These are phyloP conservation scores for Ondatra zibethicus DNA, from an alignment of 2,113 vertebrate species.

Conservation along the genomic window DNA sequence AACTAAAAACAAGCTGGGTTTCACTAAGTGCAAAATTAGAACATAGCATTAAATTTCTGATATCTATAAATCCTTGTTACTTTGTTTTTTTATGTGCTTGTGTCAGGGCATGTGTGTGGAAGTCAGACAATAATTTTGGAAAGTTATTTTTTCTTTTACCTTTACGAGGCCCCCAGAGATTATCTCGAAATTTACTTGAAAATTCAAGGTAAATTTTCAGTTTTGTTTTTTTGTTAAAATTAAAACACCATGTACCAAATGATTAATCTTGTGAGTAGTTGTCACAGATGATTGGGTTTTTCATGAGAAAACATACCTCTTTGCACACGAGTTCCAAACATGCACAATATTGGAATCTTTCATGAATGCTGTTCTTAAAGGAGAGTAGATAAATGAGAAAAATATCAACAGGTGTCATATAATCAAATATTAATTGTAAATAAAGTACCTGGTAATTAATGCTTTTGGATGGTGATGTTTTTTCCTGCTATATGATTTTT, in stretches of 20 bases:
- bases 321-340: background rate
- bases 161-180: background rate
- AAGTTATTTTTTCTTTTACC: background rate
- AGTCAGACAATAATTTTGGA: background rate
- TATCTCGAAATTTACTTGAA: too few species aligned
- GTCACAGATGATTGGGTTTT: background rate
- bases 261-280: background rate
- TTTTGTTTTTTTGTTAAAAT: background rate
- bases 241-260: background rate
- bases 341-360: background rate
- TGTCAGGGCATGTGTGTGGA: background rate
- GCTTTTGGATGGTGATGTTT: background rate
- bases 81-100: background rate
- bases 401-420: background rate
- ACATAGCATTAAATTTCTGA: background rate
- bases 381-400: background rate
- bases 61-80: background rate
- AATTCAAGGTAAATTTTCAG: background rate
- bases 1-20: background rate
- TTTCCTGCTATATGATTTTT: constrained; percentile 5
- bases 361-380: background rate
- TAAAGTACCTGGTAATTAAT: constrained; percentile 5
- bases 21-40: background rate
- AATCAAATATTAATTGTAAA: background rate
- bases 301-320: background rate